Evolutionary conservation across 1,140 invertebrate species (phyloP).

Genomic region (Lethrus apterus): DNA sequence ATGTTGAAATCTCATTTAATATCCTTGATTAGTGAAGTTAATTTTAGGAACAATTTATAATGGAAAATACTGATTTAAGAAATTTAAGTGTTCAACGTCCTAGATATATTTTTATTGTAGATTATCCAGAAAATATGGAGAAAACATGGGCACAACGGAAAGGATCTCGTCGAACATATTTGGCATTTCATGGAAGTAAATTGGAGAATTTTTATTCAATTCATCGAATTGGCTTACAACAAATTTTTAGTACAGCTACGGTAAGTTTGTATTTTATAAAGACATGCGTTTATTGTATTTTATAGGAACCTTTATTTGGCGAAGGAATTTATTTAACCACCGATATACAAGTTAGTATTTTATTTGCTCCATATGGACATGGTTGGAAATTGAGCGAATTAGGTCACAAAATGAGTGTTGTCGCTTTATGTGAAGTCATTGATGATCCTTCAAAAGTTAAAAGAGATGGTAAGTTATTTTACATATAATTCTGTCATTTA

Average conservation of each 20-base stretch:
- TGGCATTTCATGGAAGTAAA: conserved; percentile 71
- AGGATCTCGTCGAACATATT: conserved; percentile 51
- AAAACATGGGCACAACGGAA: conserved; percentile 50
- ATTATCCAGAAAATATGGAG: conserved; percentile 45
- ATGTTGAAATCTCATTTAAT: conserved; percentile 12
- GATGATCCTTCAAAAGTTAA: conserved; percentile 57
- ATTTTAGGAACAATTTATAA: conserved; percentile 2
- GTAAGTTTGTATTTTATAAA: conserved; percentile 21
- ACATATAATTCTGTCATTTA: too few relatives aligned
- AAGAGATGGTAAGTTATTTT: conserved; percentile 30
- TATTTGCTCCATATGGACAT: conserved; percentile 60
- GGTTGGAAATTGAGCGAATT: conserved; percentile 66
- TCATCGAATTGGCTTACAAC: conserved; percentile 67
- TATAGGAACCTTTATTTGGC: conserved; percentile 60
- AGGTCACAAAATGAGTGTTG: conserved; percentile 63
- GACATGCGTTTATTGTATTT: conserved; percentile 20
- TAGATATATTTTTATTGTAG: conserved; percentile 59
- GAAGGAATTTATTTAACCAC: conserved; percentile 69
- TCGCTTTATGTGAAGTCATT: conserved; percentile 72
- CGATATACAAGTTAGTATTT: conserved; percentile 61
- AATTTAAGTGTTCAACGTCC: conserved; percentile 38
- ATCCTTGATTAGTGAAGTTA: conserved; percentile 31
- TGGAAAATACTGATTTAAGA: conserved; percentile 10
- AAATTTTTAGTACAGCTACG: conserved; percentile 52
- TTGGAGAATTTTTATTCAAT: conserved; percentile 79